Evolutionary conservation across 2,888 invertebrate genomes (phyloP), one percentile per base, ranked within the genome.

Genomic region (Drosophila macrospina): DNA sequence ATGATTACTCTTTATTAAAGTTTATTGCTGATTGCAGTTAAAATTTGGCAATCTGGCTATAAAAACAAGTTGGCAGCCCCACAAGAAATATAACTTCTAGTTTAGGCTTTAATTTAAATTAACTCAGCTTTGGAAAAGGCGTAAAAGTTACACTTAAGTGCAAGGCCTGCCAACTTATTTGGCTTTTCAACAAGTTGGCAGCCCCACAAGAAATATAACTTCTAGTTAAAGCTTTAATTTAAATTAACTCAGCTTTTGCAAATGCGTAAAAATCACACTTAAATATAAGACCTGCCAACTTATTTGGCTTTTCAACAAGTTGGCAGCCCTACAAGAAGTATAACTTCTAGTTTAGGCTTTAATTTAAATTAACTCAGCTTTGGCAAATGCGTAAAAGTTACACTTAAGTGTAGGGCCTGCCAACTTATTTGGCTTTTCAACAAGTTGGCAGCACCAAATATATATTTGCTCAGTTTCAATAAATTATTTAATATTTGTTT

Each of bases 181-280:
- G n/a, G n/a, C n/a, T n/a, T n/a, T n/a, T n/a, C n/a, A n/a, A n/a
- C 24, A 42, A 11, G 20, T 42, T 42, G 41, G 24, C 41, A 42
- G 20, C 11, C n/a, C 41, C 2, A 11, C 2, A 20, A 30, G 3
- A 8, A 3, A 30, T 30, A 8, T 6, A 8, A 8, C 3, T 13
- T 20, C 2, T 20, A 20, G 11, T 36, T n/a, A 36, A 6, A 37
- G 2, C 15, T 37, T 1, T 15, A 16, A 37, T 34, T 34, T 11
- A 6, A 6, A 6, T 28, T 6, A 28, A 6, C n/a, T n/a, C n/a
- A n/a, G n/a, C n/a, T n/a, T n/a, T 28, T 2, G 26, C 5, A 28
- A 28, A 28, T 28, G 26, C 4, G 6, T 6, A 4, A 2, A 28
- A 28, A 20, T 20, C 3, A 20, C 6, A 32, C 10, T 32, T 32